Evolutionary conservation across 2,113 vertebrate species (phyloP).

Genomic region (Coregonus clupeaformis): DNA sequence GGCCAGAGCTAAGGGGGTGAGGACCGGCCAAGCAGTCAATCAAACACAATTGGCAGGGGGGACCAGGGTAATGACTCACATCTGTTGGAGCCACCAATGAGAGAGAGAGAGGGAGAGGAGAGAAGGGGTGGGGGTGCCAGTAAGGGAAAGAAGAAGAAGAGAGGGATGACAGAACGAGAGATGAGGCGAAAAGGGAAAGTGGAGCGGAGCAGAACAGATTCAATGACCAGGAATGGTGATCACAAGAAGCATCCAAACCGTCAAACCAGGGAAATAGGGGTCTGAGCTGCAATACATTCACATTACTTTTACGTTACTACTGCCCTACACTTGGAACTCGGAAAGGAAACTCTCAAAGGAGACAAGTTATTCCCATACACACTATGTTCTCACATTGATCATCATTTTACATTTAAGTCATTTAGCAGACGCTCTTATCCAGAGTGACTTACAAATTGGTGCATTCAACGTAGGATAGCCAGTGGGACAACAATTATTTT

Average conservation of each 20-base stretch:
- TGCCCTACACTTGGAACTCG: too few species aligned
- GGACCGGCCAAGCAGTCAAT: conserved; percentile 33
- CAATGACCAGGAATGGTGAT: background rate
- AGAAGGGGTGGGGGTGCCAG: background rate
- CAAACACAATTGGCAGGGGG: conserved; percentile 22
- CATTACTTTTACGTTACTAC: background rate
- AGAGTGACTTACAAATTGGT: too few species aligned
- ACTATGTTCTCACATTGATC: conserved; percentile 66
- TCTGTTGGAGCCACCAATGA: conserved; percentile 17
- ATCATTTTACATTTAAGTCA: too few species aligned
- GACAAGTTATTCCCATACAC: conserved; percentile 67
- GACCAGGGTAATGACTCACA: conserved; percentile 29
- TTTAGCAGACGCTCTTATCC: too few species aligned
- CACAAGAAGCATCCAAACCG: background rate
- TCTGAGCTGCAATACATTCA: background rate
- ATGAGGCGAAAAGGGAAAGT: background rate
- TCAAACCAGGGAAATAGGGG: background rate
- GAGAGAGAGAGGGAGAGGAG: background rate
- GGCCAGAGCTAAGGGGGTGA: background rate
- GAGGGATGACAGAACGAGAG: background rate
- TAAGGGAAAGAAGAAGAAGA: background rate
- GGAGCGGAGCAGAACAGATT: conserved; percentile 3
- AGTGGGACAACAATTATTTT: too few species aligned
- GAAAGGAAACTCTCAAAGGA: too few species aligned
- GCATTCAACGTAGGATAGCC: too few species aligned